phyloP scores from a whole-genome alignment of 2,888 invertebrate species.

The Drosophila flavopinicola region DNA sequence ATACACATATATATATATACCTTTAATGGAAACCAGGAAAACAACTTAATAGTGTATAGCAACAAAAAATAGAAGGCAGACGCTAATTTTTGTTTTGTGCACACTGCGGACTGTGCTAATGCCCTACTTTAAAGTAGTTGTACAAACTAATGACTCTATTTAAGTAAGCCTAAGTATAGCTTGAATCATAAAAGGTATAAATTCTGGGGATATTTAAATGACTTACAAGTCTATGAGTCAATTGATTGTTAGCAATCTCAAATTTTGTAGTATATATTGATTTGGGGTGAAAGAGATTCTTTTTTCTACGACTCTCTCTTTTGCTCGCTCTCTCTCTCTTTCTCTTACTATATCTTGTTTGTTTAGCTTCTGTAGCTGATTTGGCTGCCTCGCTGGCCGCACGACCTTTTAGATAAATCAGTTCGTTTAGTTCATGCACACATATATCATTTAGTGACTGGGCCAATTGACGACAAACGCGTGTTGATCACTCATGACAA shows the following conservation, averaged over 20 bases:
- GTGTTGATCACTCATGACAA: constrained; percentile 18
- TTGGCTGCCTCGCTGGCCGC: not conserved
- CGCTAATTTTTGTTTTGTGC: constrained; percentile 14
- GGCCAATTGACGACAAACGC: constrained; percentile 32
- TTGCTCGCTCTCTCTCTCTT: not conserved
- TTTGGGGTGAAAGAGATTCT: too few relatives aligned
- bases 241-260: too few relatives aligned
- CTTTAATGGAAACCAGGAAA: constrained; percentile 28
- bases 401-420: constrained; percentile 20
- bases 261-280: too few relatives aligned
- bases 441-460: constrained; percentile 24
- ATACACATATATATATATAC: not conserved
- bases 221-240: too few relatives aligned
- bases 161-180: too few relatives aligned
- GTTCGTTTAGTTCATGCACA: constrained; percentile 16
- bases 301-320: not conserved
- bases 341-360: not conserved
- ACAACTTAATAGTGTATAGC: constrained; percentile 14
- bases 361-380: constrained; percentile 13
- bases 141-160: too few relatives aligned
- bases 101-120: not conserved
- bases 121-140: not conserved
- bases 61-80: constrained; percentile 1
- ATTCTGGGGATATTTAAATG: too few relatives aligned
- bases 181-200: too few relatives aligned